Evolutionary conservation across 2,113 vertebrate genomes (phyloP).

Genomic region (Promerops cafer): DNA sequence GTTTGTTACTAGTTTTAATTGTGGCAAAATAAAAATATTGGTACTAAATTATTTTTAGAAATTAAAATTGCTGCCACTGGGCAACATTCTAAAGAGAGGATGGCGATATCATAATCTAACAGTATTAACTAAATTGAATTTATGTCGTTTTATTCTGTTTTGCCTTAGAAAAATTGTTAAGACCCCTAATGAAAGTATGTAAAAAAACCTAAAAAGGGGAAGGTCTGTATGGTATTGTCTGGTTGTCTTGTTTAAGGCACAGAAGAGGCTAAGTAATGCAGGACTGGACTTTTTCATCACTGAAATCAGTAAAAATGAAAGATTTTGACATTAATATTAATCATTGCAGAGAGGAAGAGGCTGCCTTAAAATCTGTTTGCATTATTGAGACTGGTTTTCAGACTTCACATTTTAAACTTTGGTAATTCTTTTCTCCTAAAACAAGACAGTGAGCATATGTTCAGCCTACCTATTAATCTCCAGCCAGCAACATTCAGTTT

Average conservation of each 20-base stretch:
- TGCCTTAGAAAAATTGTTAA: not conserved
- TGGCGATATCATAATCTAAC: not conserved
- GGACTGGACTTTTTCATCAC: not conserved
- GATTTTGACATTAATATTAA: not conserved
- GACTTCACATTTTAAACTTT: not conserved
- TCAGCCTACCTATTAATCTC: not conserved
- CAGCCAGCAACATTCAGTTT: not conserved
- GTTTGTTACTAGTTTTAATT: not conserved
- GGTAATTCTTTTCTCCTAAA: not conserved
- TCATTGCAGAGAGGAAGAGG: not conserved
- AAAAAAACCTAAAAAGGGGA: not conserved
- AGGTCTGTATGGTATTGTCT: not conserved
- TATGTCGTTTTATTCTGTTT: not conserved
- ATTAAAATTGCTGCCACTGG: not conserved
- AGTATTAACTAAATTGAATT: not conserved
- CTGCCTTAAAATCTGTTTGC: not conserved
- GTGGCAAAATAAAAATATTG: not conserved
- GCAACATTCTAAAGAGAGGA: not conserved
- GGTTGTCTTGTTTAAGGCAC: not conserved
- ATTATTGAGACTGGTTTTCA: not conserved
- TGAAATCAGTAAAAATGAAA: not conserved
- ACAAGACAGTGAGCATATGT: not conserved
- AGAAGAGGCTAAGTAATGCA: not conserved
- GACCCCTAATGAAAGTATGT: not conserved
- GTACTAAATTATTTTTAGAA: not conserved